Conservation (phyloP, 2,797 vertebrate genomes). For the Rhynchotus rufescens region DNA sequence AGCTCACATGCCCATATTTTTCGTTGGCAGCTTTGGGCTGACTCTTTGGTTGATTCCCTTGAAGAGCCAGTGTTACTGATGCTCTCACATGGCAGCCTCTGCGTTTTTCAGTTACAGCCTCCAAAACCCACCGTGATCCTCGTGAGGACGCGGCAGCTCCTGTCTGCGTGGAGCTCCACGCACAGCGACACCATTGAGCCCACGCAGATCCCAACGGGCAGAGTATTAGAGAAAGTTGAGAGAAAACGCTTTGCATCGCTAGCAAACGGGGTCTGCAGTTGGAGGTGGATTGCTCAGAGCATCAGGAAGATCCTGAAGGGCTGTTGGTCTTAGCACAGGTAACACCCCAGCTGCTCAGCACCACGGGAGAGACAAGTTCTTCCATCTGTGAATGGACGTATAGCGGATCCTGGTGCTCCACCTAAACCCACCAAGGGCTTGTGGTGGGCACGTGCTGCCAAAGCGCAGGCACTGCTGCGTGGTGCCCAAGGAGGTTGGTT, state of each 20-base stretch:
- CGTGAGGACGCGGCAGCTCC: not conserved
- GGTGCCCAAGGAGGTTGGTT: not conserved
- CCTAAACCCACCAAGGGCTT: not conserved
- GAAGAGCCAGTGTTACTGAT: not conserved
- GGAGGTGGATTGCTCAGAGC: not conserved
- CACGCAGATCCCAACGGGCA: not conserved
- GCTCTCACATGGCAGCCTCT: not conserved
- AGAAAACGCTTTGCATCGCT: not conserved
- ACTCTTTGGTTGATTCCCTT: not conserved
- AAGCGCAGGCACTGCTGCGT: not conserved
- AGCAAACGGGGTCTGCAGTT: not conserved
- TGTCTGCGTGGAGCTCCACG: not conserved
- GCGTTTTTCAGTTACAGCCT: not conserved
- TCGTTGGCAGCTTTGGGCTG: not conserved
- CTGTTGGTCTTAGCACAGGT: not conserved
- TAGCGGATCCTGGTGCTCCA: not conserved
- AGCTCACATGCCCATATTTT: not conserved
- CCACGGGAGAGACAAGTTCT: not conserved
- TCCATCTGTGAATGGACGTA: not conserved
- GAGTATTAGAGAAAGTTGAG: not conserved
- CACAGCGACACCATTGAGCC: not conserved
- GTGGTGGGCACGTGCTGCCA: not conserved
- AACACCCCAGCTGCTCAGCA: not conserved
- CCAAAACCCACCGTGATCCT: not conserved
- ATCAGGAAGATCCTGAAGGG: not conserved